Conservation (phyloP, 2,797 vertebrate species). For the Rhinella marina region DNA sequence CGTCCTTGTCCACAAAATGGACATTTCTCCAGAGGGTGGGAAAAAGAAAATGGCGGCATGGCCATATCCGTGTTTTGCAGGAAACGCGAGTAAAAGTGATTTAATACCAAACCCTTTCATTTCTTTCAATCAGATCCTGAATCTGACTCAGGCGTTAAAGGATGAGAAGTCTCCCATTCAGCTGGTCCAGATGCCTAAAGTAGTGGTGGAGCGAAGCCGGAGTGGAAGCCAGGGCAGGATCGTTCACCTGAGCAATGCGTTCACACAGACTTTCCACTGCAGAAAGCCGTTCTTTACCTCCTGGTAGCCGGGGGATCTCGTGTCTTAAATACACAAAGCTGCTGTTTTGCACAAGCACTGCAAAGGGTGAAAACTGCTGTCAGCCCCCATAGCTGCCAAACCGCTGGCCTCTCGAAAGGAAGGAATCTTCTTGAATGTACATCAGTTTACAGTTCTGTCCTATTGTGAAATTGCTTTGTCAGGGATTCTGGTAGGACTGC, state of each 20-base stretch:
- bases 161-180: conserved; percentile 91
- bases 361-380: conserved; percentile 66
- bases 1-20: too few species aligned
- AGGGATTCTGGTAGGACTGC: conserved; percentile 68
- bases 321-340: conserved; percentile 61
- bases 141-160: conserved; percentile 92
- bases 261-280: conserved; percentile 96
- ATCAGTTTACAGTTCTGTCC: conserved; percentile 78
- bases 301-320: conserved; percentile 79
- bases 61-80: too few species aligned
- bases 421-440: conserved; percentile 75
- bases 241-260: conserved; percentile 86
- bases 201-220: conserved; percentile 90
- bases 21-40: too few species aligned
- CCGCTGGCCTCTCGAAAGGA: conserved; percentile 65
- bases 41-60: too few species aligned
- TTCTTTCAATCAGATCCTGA: conserved; percentile 82
- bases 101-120: not conserved
- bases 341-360: conserved; percentile 63
- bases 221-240: conserved; percentile 87
- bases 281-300: conserved; percentile 95
- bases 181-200: conserved; percentile 95
- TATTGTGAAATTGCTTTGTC: conserved; percentile 74
- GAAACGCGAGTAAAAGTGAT: not conserved
- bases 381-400: conserved; percentile 51